Percentiles rank a stretch among this genome's conserved stretches.
Conservation (phyloP, 2,113 vertebrate species). For the Anolis sagrei region DNA sequence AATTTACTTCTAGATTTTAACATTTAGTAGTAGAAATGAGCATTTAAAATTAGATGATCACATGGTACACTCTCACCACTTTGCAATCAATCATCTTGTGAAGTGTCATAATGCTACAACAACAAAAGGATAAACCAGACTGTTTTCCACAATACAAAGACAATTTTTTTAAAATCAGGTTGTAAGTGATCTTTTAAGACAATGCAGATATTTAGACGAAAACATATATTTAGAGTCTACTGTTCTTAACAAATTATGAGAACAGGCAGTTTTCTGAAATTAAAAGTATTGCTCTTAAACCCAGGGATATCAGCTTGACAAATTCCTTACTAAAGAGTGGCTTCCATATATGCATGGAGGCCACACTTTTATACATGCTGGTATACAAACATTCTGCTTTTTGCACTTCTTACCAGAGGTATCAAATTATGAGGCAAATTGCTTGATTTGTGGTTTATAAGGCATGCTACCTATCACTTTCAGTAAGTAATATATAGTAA, state of each 20-base stretch:
- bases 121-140: constrained; percentile 56
- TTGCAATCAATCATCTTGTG: constrained; percentile 66
- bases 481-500: background rate
- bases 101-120: constrained; percentile 57
- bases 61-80: constrained; percentile 57
- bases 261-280: constrained; percentile 21
- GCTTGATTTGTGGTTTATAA: background rate
- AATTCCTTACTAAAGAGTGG: background rate
- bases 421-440: background rate
- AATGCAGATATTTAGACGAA: constrained; percentile 60
- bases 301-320: background rate
- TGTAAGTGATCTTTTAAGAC: constrained; percentile 43
- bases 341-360: background rate
- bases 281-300: background rate
- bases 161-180: constrained; percentile 57
- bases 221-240: constrained; percentile 22
- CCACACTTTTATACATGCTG: background rate
- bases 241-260: constrained; percentile 35
- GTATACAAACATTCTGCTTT: background rate
- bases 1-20: constrained; percentile 52
- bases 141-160: constrained; percentile 62
- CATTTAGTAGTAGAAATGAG: constrained; percentile 59
- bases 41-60: constrained; percentile 72
- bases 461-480: background rate
- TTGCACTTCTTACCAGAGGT: background rate